Evolutionary conservation across 2,888 invertebrate species (phyloP).

Genomic region (Eupithecia inturbata): DNA sequence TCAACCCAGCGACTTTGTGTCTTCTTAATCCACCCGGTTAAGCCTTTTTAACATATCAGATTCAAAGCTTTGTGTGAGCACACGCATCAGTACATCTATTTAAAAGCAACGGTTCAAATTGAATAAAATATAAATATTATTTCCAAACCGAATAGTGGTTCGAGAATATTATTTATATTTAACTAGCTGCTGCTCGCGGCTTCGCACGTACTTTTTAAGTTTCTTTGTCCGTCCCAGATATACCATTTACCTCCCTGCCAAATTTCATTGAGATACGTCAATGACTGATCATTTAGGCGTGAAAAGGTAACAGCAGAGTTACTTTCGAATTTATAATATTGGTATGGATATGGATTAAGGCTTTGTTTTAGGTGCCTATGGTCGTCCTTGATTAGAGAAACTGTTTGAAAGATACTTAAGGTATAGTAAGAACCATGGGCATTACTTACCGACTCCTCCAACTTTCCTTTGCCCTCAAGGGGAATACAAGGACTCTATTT

Average conservation of each 20-base stretch:
- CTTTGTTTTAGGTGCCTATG: too few species aligned
- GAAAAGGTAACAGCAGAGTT: too few species aligned
- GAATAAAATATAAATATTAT: not conserved
- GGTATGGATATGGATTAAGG: too few species aligned
- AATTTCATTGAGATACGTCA: too few species aligned
- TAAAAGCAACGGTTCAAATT: not conserved
- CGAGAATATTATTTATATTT: too few species aligned
- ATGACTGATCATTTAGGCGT: too few species aligned
- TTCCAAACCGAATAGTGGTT: not conserved
- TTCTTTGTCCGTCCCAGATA: too few species aligned
- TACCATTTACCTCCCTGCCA: too few species aligned
- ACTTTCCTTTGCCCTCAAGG: not conserved
- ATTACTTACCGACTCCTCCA: not conserved
- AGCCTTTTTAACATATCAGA: not conserved
- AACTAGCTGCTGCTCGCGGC: too few species aligned
- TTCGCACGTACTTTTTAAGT: too few species aligned
- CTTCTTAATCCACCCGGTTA: not conserved
- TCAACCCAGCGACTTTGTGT: not conserved
- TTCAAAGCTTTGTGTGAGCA: not conserved
- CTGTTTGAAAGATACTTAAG: not conserved
- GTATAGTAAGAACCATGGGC: not conserved
- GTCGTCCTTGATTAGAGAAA: too few species aligned
- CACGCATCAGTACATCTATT: not conserved
- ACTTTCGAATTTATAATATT: too few species aligned
- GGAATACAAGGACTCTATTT: not conserved